Evolutionary conservation across 2,888 invertebrate species (phyloP), one percentile per base, ranked within the genome.

Genomic region (Drosophila aldrichi): DNA sequence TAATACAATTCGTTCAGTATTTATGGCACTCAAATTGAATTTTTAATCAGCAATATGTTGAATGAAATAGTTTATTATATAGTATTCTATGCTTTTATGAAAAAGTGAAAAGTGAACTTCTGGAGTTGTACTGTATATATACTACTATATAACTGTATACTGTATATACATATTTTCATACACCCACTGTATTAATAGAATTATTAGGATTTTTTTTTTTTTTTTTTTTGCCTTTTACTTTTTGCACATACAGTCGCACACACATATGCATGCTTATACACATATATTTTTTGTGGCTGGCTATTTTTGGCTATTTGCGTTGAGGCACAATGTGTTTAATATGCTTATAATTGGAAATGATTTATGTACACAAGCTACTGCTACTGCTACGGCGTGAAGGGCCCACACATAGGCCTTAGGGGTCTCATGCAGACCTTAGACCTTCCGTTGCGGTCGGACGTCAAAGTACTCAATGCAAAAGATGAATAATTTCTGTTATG

Each of bases 311-410:
- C 59, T 40, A 43, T 32, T 65, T 32, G 18, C 38, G 38, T 48
- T 44, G 20, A 58, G 58, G 41, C 40, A 64, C 64, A 79, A 76
- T 76, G 66, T 79, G 78, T 76, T 79, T 79, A 76, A 79, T 76
- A 71, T 67, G 63, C 63, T 79, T 79, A 79, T 79, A 79, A 79
- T 79, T 79, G 77, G 65, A 79, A 57, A 76, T 69, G 80, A 79
- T 79, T 76, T 76, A 79, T 79, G 61, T 25, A 46, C 54, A 22
- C 46, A 20, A 43, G 10, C 10, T 32, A 32, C 32, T 32, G 32
- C 32, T 25, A 41, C 48, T 48, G 14, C 22, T 32, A 34, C 12
- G 52, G n/a, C 10, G 38, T 38, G 44, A 48, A 55, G 48, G 22
- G 43, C 20, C 4, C 62, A 58, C 44, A 20, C 43, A 38, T 6